These are phyloP conservation scores for Cyprinodon diabolis DNA, from an alignment of 2,797 vertebrate species.

Conservation along the genomic window DNA sequence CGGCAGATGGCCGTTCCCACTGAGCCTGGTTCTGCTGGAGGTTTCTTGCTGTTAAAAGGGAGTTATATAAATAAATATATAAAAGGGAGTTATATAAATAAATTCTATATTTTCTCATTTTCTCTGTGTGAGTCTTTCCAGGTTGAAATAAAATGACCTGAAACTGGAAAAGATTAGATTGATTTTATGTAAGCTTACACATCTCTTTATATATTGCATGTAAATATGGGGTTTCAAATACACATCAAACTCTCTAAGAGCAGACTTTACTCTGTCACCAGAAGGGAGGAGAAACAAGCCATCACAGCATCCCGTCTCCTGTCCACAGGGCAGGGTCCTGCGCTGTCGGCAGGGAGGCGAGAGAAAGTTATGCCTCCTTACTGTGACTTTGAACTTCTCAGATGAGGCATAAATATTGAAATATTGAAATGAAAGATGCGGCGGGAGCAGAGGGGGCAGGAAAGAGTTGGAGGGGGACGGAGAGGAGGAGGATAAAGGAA, in stretches of 20 bases:
- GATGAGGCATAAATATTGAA: constrained; percentile 95
- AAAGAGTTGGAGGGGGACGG: constrained; percentile 65
- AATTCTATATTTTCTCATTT: too few relatives aligned
- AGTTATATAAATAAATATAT: too few relatives aligned
- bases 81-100: too few relatives aligned
- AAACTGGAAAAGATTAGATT: not conserved
- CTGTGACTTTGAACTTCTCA: constrained; percentile 93
- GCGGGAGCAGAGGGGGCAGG: constrained; percentile 82
- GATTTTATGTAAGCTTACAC: not conserved
- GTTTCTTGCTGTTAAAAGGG: too few relatives aligned
- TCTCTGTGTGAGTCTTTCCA: too few relatives aligned
- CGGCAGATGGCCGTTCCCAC: too few relatives aligned
- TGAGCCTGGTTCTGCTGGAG: too few relatives aligned
- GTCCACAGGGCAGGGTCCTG: constrained; percentile 67
- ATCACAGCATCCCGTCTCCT: constrained; percentile 45
- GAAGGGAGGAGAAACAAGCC: constrained; percentile 62
- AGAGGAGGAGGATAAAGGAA: constrained; percentile 66
- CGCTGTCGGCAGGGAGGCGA: constrained; percentile 69
- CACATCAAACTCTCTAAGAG: constrained; percentile 1
- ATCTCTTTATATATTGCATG: not conserved
- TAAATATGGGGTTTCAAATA: not conserved
- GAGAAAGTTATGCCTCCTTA: constrained; percentile 89
- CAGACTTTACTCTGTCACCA: constrained; percentile 26
- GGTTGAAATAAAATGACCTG: not conserved
- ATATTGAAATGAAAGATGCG: constrained; percentile 96